Evolutionary conservation across 2,113 vertebrate genomes (phyloP), one percentile per base, ranked within the genome.

Genomic region (Odocoileus virginianus): DNA sequence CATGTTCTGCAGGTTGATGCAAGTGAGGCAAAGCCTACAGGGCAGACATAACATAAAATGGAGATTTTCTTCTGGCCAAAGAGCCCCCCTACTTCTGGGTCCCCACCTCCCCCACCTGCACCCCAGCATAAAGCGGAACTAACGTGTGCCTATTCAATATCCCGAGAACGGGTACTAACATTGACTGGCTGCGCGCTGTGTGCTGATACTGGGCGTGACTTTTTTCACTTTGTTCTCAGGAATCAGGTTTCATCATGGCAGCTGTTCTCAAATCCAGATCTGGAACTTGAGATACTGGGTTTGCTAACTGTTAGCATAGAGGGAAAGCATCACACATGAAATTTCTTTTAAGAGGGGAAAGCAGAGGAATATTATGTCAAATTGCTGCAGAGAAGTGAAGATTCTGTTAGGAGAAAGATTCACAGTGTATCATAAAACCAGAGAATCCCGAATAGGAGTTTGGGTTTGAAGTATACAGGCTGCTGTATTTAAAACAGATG

Each of bases 121-220:
- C 11, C 76, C 82, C 16, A 27, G 19, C 33, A 15, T 19, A 33
- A 57, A 58, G 23, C n/a, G 50, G 28, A 88, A 71, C 23, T 3
- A 5, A 27, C 5, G 15, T 7, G 23, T 7, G 9, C 23, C 21
- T 61, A 60, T 81, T 19, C 40, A 81, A 6, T 47, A 57, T 15
- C 19, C 57, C 9, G 0, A 40, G 52, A 54, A 36, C 11, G 1
- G 9, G 2, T 12, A 40, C 23, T 6, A 30, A 16, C 5, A 3
- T 40, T 71, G 7, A 6, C 1, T 6, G 14, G 33, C 43, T 23
- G 8, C 0, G 0, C 19, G 5, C 14, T 82, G 43, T 43, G 27
- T 10, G 27, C 55, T 28, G 54, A n/a, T 23, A 19, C 12, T 4
- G 11, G 10, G 12, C 1, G 1, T 27, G 54, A 13, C 9, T 7